A percentile compares a stretch with the other conserved stretches of the same genome.
Conservation (phyloP, 64 coral and sea anemone species). For the Exaiptasia diaphana region DNA sequence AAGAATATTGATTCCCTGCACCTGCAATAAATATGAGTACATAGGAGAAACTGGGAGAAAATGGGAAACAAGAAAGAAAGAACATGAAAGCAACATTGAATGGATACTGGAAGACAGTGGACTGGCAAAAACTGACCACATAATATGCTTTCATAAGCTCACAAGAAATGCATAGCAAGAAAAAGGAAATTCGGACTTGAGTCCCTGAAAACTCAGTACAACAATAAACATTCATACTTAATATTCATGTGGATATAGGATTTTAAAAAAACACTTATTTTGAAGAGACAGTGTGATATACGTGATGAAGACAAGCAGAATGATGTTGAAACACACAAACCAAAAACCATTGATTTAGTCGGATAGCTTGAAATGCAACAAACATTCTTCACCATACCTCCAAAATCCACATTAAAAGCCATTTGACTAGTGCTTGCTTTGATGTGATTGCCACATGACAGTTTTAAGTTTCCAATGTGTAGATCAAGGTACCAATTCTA, state of each 20-base stretch:
- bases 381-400: too few species aligned
- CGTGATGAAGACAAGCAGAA: not conserved
- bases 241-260: not conserved
- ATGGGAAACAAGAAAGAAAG: not conserved
- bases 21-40: not conserved
- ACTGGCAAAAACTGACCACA: not conserved
- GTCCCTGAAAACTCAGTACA: not conserved
- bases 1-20: not conserved
- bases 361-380: too few species aligned
- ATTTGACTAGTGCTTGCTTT: conserved; percentile 88
- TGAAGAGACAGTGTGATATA: not conserved
- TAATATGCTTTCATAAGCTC: not conserved
- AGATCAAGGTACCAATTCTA: conserved; percentile 76
- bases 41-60: not conserved
- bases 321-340: not conserved
- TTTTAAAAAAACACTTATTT: not conserved
- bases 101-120: not conserved
- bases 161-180: not conserved
- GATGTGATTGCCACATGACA: conserved; percentile 83
- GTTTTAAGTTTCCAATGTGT: conserved; percentile 77
- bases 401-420: conserved; percentile 85
- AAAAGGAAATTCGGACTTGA: not conserved
- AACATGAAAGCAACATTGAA: not conserved
- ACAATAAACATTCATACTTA: not conserved
- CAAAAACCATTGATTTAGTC: too few species aligned